Base-by-base conservation (phyloP, 1,140 invertebrate genomes). In the Prorops nasuta region DNA sequence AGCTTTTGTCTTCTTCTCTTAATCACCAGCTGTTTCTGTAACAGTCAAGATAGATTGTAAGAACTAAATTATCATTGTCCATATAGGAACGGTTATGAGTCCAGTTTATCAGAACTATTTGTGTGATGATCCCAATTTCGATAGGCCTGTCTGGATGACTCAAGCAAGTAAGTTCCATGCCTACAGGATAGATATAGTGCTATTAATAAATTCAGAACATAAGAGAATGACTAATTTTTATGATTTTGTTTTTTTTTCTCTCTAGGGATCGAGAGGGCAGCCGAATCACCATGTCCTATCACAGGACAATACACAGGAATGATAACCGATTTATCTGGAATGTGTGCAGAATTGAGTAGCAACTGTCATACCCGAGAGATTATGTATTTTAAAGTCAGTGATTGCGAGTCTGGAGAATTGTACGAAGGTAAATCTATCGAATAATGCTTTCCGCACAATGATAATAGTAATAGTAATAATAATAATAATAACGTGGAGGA, bases 331-430 rank as follows among this genome's bases (percentile, higher is more conserved):
- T 69, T 81, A n/a, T 74, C 76, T 12, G 81, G 82, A 44, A 76
- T 86, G 54, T 89, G 86, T 67, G 85, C 86, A n/a, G 86, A 86
- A 69, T 72, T 89, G 21, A 84, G 82, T 51, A 88, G 86, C 22
- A 86, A 88, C 63, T 88, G 86, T 66, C 79, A 81, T 53, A 82
- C 83, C 22, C 81, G 83, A 12, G 85, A 88, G 64, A 77, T 85
- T 21, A 89, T 89, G 86, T 86, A 86, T 55, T 88, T 85, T 63
- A 84, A 83, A 60, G 85, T 88, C 10, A 83, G 78, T 19, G 82
- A 85, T 43, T 89, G 86, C 56, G 67, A 79, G 61, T 73, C 76
- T 44, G 60, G 79, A 20, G 83, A 86, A 68, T 69, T 88, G 16
- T 87, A 81, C 58, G 86, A 87, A 81, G 83, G 84, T 85, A 71